Base-by-base conservation (phyloP, 2,113 vertebrate genomes). In the Sinosuthora webbiana region DNA sequence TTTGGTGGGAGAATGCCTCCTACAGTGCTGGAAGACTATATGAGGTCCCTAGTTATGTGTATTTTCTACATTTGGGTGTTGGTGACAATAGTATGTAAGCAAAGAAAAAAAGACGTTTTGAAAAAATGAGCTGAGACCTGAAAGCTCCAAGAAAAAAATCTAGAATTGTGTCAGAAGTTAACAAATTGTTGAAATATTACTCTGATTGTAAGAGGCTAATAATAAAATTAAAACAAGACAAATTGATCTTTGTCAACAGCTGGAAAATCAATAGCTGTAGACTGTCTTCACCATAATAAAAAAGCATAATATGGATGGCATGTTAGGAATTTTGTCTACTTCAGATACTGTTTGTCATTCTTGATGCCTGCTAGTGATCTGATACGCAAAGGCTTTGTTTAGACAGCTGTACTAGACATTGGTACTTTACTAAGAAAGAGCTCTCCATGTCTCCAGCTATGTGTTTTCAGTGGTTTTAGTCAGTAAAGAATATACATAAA, bases 31-130 rank as follows among this genome's bases (percentile, higher is more conserved):
- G 15, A 35, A 55, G 21, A 8, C n/a, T 76, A 0, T 18, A 27
- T 7, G 21, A 47, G 21, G 30, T 86, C 33, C 33, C 49, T n/a
- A n/a, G 13, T 42, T 39, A 13, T 3, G 7, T 0, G 0, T 65
- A 6, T 87, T 42, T 35, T 44, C 45, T 68, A 53, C 20, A 8
- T 70, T 37, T 62, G 42, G 15, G 18, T 63, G 25, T 60, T 69
- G 37, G 45, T 70, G 21, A 10, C 7, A 7, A 28, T 47, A 18
- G 22, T 45, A 22, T 24, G 14, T 56, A 85, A 60, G 30, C 19
- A 18, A 41, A 19, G 31, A 84, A 60, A 47, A 69, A 35, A 9
- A 21, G 5, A 16, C 0, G 0, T 44, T 87, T 39, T 19, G 52
- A 21, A 52, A 78, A 71, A 79, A 67, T 56, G 0, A 62, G 42